Percentiles rank a stretch among this genome's conserved stretches.
Evolutionary conservation across 2,113 vertebrate species (phyloP).

Genomic region (Zeus faber): DNA sequence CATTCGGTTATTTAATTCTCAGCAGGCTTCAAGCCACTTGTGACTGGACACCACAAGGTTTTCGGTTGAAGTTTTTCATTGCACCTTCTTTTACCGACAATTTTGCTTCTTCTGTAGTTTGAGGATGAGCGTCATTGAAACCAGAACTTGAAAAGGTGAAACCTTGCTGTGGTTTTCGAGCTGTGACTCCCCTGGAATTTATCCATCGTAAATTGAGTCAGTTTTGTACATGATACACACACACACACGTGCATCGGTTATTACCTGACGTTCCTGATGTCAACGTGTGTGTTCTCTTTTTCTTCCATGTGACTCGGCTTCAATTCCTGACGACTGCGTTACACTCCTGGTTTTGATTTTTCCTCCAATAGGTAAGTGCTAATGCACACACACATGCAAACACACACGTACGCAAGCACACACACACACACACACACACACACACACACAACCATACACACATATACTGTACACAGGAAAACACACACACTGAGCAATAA

Average conservation of each 20-base stretch:
- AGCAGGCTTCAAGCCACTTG: too few relatives aligned
- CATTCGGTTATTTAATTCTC: too few relatives aligned
- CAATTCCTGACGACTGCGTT: not conserved
- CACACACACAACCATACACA: not conserved
- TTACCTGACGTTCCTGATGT: not conserved
- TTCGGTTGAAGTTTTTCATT: too few relatives aligned
- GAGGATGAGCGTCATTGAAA: not conserved
- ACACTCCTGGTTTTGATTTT: slow-evolving; percentile 16
- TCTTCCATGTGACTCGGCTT: slow-evolving; percentile 46
- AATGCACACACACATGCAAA: slow-evolving; percentile 10
- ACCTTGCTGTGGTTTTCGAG: too few relatives aligned
- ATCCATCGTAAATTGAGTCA: too few relatives aligned
- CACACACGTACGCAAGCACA: slow-evolving; percentile 9
- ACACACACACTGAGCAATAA: slow-evolving; percentile 20
- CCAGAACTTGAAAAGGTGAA: too few relatives aligned
- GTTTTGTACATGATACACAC: too few relatives aligned
- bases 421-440: not conserved
- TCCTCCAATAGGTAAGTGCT: slow-evolving; percentile 58
- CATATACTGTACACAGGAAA: slow-evolving; percentile 8
- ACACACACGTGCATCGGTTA: not conserved
- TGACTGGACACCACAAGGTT: too few relatives aligned
- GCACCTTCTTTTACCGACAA: too few relatives aligned
- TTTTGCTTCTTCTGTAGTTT: not conserved
- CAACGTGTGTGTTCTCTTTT: slow-evolving; percentile 19
- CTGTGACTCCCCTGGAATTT: too few relatives aligned